A percentile compares a stretch with the other conserved stretches of the same genome.
These are phyloP conservation scores for Drosophila micromelanica DNA, from an alignment of 1,140 invertebrate genomes.

Conservation along the genomic window DNA sequence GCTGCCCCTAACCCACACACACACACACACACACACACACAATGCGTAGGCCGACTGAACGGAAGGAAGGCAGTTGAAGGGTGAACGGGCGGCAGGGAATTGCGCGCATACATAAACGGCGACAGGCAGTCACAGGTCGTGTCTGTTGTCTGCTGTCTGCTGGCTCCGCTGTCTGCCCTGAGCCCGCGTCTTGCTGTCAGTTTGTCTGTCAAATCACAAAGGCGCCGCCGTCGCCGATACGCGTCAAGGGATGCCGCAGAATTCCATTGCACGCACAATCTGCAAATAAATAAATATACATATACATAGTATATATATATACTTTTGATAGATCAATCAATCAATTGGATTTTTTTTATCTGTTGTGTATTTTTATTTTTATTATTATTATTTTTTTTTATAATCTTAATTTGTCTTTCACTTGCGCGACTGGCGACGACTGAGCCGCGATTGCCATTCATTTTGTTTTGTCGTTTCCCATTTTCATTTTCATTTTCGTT, in stretches of 20 bases:
- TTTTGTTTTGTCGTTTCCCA: slow-evolving; percentile 65
- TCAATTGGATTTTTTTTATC: slow-evolving; percentile 62
- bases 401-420: slow-evolving; percentile 83
- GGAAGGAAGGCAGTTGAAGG: neutral
- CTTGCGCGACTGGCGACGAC: slow-evolving; percentile 65
- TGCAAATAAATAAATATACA: slow-evolving; percentile 3
- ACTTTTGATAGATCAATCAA: slow-evolving; percentile 82
- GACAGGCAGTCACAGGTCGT: slow-evolving; percentile 67
- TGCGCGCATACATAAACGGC: slow-evolving; percentile 79
- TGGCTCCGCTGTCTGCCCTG: slow-evolving; percentile 21
- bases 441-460: slow-evolving; percentile 74
- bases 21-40: neutral
- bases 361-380: slow-evolving; percentile 72
- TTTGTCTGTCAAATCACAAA: slow-evolving; percentile 82
- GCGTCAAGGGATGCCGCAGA: slow-evolving; percentile 16
- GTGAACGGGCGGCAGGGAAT: slow-evolving; percentile 50
- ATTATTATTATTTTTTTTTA: slow-evolving; percentile 61
- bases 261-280: slow-evolving; percentile 9
- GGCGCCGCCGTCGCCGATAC: slow-evolving; percentile 46
- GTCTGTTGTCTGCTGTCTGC: slow-evolving; percentile 12
- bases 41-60: slow-evolving; percentile 17
- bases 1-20: too few species aligned
- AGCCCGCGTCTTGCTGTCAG: slow-evolving; percentile 72
- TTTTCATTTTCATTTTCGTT: slow-evolving; percentile 39
- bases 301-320: slow-evolving; percentile 19